These are phyloP conservation scores for Drosophila ambigua DNA, from an alignment of 1,140 invertebrate species.

Conservation along the genomic window DNA sequence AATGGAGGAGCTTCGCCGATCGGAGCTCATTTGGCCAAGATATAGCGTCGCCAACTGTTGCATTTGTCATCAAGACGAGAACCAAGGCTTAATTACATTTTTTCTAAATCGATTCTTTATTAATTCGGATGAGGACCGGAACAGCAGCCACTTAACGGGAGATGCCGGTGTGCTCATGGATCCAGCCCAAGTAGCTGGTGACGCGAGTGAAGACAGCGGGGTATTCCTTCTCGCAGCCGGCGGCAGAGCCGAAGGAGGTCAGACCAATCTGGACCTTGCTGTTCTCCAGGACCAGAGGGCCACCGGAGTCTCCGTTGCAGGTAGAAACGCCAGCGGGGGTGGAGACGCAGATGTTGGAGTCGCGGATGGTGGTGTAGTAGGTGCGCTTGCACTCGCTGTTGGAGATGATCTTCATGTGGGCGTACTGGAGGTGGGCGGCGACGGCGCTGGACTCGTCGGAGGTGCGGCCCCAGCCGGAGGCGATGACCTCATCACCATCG, in stretches of 20 bases:
- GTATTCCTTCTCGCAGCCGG: conserved; percentile 84
- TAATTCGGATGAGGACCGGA: background rate
- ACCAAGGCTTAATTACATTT: too few species aligned
- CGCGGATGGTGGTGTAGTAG: conserved; percentile 43
- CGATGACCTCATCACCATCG: conserved; percentile 54
- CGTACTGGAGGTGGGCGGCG: conserved; percentile 59
- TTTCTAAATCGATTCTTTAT: too few species aligned
- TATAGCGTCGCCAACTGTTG: too few species aligned
- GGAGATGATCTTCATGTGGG: conserved; percentile 58
- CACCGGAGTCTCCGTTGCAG: conserved; percentile 85
- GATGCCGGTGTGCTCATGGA: conserved; percentile 76
- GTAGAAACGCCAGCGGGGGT: conserved; percentile 64
- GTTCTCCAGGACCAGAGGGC: conserved; percentile 81
- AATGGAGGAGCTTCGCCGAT: too few species aligned
- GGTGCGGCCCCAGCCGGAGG: conserved; percentile 75
- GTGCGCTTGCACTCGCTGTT: conserved; percentile 51
- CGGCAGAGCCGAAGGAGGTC: conserved; percentile 85
- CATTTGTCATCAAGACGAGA: too few species aligned
- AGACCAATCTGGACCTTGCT: conserved; percentile 84
- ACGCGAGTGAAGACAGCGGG: conserved; percentile 85
- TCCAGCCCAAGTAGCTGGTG: conserved; percentile 85
- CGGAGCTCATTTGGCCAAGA: too few species aligned
- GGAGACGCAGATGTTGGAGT: conserved; percentile 66
- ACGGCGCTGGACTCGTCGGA: conserved; percentile 76
- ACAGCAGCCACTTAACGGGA: conserved; percentile 26